These are phyloP conservation scores for Mythimna ferrago DNA, from an alignment of 2,888 invertebrate species.

Conservation along the genomic window DNA sequence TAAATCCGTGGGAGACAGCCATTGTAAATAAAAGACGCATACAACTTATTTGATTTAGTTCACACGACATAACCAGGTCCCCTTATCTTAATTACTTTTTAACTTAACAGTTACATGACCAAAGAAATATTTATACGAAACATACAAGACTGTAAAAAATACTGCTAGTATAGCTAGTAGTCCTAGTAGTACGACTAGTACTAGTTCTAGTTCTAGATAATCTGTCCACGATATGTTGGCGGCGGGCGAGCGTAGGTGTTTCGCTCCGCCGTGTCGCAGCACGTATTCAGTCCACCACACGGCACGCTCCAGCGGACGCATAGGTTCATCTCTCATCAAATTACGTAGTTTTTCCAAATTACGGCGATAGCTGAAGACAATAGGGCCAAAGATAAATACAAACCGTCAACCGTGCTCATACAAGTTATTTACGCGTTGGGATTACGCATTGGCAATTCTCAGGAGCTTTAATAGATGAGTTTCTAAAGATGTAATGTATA, in stretches of 20 bases:
- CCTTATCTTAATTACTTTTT: constrained; percentile 19
- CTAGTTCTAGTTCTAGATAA: constrained; percentile 69
- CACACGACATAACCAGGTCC: no score
- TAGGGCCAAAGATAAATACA: neutral
- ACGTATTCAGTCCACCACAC: constrained; percentile 88
- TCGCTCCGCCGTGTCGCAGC: constrained; percentile 79
- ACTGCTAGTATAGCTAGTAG: constrained; percentile 1
- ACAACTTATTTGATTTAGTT: neutral
- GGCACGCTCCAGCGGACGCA: constrained; percentile 73
- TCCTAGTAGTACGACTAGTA: constrained; percentile 25
- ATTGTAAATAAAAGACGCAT: neutral
- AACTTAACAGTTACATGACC: constrained; percentile 4
- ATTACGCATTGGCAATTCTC: no score
- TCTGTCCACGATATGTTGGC: constrained; percentile 69
- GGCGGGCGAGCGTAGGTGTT: constrained; percentile 78
- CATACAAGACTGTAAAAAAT: constrained; percentile 1
- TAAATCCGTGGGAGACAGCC: no score
- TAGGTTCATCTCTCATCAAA: constrained; percentile 58
- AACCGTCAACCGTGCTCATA: neutral
- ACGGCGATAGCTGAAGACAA: constrained; percentile 48
- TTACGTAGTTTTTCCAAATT: constrained; percentile 53
- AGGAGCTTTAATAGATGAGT: no score
- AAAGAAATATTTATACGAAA: constrained; percentile 36
- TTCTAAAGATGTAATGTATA: no score
- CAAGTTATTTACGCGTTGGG: no score